These are phyloP conservation scores for Cyrtodaria siliqua DNA, from an alignment of 2,888 invertebrate genomes.

Conservation along the genomic window DNA sequence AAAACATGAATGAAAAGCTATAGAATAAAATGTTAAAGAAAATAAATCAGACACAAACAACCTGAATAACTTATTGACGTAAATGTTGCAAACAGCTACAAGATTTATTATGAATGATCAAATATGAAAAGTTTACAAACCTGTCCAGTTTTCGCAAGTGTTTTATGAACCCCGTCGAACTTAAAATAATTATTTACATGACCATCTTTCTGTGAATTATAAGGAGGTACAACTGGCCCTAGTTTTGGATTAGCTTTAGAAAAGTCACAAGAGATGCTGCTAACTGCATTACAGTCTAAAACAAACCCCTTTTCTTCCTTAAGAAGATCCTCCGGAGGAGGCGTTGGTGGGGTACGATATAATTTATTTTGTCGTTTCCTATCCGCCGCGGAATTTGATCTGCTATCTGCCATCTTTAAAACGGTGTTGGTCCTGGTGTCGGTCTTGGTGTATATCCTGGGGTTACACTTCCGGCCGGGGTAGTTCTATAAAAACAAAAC, in stretches of 20 bases:
- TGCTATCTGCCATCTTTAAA: constrained; percentile 53
- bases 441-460: constrained; percentile 59
- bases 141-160: constrained; percentile 82
- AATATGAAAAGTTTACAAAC: constrained; percentile 63
- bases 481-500: constrained; percentile 35
- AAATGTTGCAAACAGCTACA: background rate
- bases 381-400: constrained; percentile 47
- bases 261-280: constrained; percentile 84
- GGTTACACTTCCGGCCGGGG: constrained; percentile 65
- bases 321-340: constrained; percentile 76
- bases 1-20: background rate
- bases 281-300: constrained; percentile 83
- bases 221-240: constrained; percentile 85
- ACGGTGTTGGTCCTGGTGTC: constrained; percentile 61
- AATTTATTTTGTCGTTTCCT: constrained; percentile 81
- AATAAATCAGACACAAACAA: background rate
- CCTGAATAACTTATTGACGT: no score
- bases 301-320: constrained; percentile 83
- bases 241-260: constrained; percentile 85
- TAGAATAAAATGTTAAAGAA: background rate
- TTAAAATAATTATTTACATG: constrained; percentile 81
- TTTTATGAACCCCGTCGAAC: constrained; percentile 80
- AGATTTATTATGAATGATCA: background rate
- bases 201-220: constrained; percentile 83
- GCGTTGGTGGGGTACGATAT: constrained; percentile 84